phyloP scores from a whole-genome alignment of 2,888 invertebrate species.

The Hoplodrina blanda region DNA sequence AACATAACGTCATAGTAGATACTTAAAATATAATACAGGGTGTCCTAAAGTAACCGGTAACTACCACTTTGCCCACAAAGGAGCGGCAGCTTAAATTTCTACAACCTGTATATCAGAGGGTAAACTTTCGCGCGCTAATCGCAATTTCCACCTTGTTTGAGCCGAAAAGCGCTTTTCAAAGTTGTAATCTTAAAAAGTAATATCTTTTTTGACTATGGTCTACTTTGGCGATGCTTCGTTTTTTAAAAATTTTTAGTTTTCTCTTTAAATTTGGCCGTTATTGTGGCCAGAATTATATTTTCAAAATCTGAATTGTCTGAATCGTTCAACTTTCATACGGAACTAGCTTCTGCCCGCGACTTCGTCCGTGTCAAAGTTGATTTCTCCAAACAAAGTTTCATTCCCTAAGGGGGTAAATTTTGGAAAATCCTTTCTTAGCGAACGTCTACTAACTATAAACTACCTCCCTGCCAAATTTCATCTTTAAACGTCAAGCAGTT shows the following conservation, averaged over 20 bases:
- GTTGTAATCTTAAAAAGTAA: conserved; percentile 41
- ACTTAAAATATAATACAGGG: conserved; percentile 62
- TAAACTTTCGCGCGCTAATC: conserved; percentile 51
- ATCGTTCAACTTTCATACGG: too few species aligned
- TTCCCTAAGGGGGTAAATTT: too few species aligned
- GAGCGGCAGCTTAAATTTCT: conserved; percentile 68
- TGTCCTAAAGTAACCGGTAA: conserved; percentile 71
- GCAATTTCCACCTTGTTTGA: conserved; percentile 61
- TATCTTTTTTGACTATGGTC: conserved; percentile 15
- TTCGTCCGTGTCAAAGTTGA: too few species aligned
- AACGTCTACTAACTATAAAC: too few species aligned
- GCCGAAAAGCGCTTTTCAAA: conserved; percentile 29
- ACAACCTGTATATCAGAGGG: conserved; percentile 38
- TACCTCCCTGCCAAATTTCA: too few species aligned
- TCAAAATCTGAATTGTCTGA: not conserved
- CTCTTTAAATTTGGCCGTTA: not conserved
- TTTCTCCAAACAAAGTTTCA: too few species aligned
- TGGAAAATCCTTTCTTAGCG: too few species aligned
- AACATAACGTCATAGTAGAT: conserved; percentile 41
- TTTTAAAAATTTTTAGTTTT: not conserved
- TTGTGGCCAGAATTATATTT: not conserved
- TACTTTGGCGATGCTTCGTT: not conserved
- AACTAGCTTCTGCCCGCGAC: too few species aligned
- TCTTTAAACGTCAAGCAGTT: too few species aligned
- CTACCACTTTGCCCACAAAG: conserved; percentile 74